Evolutionary conservation across 2,113 vertebrate genomes (phyloP).

Genomic region (Brachyistius frenatus): DNA sequence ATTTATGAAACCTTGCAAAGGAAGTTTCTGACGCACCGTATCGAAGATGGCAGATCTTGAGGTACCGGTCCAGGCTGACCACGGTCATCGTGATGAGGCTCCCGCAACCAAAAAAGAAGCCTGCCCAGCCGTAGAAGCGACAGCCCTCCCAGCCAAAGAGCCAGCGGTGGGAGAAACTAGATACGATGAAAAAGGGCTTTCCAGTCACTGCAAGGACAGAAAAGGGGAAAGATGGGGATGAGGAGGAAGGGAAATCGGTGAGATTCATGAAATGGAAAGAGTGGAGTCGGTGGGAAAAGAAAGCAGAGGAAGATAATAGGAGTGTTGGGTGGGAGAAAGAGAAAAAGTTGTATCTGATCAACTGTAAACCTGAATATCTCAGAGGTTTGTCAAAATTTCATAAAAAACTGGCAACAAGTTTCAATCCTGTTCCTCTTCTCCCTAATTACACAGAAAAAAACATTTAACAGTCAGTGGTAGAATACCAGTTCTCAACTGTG

Average conservation of each 20-base stretch:
- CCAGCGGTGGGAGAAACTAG: constrained; percentile 95
- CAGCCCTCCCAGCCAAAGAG: constrained; percentile 94
- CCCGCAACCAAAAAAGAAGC: constrained; percentile 96
- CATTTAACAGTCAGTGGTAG: too few species aligned
- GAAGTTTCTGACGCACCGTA: constrained; percentile 85
- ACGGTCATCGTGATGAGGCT: constrained; percentile 96
- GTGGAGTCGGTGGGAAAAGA: not conserved
- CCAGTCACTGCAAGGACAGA: constrained; percentile 86
- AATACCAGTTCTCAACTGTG: too few species aligned
- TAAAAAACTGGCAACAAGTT: too few species aligned
- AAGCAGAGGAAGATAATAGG: not conserved
- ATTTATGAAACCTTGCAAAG: not conserved
- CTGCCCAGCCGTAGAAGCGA: constrained; percentile 93
- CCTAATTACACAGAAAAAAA: too few species aligned
- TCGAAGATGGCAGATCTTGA: constrained; percentile 94
- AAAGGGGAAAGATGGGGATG: not conserved
- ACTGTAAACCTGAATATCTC: too few species aligned
- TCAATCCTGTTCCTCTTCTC: too few species aligned
- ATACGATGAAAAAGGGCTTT: constrained; percentile 94
- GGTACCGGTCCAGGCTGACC: constrained; percentile 94
- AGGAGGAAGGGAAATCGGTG: not conserved
- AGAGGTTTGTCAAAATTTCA: too few species aligned
- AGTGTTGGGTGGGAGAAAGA: not conserved
- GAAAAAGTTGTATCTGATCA: too few species aligned
- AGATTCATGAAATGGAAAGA: not conserved